A percentile compares a stretch with the other conserved stretches of the same genome.
Evolutionary conservation across 2,888 invertebrate genomes (phyloP).

Genomic region (Drosophila ezoana): DNA sequence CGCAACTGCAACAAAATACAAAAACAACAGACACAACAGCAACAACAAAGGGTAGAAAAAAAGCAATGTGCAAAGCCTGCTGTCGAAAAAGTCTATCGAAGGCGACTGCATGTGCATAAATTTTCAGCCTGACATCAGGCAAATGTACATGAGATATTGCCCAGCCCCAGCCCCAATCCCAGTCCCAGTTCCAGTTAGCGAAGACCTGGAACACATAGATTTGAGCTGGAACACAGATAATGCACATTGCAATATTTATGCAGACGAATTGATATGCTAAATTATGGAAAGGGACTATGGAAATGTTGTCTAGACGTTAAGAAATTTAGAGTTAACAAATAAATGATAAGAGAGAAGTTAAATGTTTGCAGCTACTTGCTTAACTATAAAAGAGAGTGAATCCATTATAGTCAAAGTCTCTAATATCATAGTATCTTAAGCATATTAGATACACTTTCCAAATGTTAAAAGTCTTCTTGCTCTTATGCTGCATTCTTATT

Average conservation of each 20-base stretch:
- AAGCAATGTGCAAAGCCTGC: slow-evolving; percentile 37
- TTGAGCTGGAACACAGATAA: slow-evolving; percentile 23
- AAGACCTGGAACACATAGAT: background rate
- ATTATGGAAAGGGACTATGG: slow-evolving; percentile 34
- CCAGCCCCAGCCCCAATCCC: slow-evolving; percentile 20
- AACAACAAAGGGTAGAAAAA: slow-evolving; percentile 37
- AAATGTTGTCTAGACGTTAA: slow-evolving; percentile 18
- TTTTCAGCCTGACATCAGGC: slow-evolving; percentile 61
- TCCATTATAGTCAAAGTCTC: no score
- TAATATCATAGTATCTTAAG: no score
- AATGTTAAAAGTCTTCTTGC: no score
- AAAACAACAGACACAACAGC: slow-evolving; percentile 21
- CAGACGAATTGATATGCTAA: slow-evolving; percentile 36
- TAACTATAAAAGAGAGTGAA: no score
- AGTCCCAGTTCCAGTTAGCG: slow-evolving; percentile 2
- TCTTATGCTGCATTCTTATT: no score
- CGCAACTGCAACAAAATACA: slow-evolving; percentile 32
- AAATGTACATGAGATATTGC: slow-evolving; percentile 72
- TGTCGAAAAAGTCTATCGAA: slow-evolving; percentile 53
- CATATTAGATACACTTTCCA: no score
- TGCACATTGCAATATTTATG: slow-evolving; percentile 43
- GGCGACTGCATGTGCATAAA: slow-evolving; percentile 71
- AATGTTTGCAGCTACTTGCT: background rate
- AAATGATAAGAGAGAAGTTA: background rate
- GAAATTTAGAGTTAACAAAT: background rate